phyloP scores from a whole-genome alignment of 2,797 vertebrate species.

The Synanceia verrucosa region DNA sequence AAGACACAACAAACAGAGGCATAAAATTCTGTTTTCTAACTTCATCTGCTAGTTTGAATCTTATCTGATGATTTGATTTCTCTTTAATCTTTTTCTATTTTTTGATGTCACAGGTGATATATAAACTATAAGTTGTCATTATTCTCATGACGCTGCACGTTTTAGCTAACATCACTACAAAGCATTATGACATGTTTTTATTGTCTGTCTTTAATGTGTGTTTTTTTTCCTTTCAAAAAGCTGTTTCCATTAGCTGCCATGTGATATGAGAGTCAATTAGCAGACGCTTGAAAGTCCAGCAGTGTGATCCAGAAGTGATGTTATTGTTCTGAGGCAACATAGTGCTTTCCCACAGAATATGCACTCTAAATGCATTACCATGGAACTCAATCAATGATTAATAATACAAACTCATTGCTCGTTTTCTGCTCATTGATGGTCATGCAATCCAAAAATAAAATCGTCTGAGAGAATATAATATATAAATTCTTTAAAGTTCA shows the following conservation, averaged over 20 bases:
- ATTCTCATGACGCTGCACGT: neutral
- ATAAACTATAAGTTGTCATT: neutral
- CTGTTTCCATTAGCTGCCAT: neutral
- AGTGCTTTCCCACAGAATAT: neutral
- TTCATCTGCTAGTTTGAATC: neutral
- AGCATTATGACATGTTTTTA: neutral
- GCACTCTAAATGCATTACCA: neutral
- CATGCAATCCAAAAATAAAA: neutral
- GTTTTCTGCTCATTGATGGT: neutral
- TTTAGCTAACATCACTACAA: neutral
- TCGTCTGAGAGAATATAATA: neutral
- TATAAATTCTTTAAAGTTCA: neutral
- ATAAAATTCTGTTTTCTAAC: neutral
- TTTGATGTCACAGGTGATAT: neutral
- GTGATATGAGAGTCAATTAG: neutral
- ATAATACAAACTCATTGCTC: neutral
- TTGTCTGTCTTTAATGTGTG: neutral
- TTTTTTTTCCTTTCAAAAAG: neutral
- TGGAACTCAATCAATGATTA: neutral
- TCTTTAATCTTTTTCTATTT: neutral
- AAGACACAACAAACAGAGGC: neutral
- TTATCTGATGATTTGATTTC: neutral
- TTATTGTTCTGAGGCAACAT: neutral
- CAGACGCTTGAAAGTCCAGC: neutral
- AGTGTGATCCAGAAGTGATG: neutral